Base-by-base conservation (phyloP, 1,140 invertebrate genomes). In the Arion vulgaris region DNA sequence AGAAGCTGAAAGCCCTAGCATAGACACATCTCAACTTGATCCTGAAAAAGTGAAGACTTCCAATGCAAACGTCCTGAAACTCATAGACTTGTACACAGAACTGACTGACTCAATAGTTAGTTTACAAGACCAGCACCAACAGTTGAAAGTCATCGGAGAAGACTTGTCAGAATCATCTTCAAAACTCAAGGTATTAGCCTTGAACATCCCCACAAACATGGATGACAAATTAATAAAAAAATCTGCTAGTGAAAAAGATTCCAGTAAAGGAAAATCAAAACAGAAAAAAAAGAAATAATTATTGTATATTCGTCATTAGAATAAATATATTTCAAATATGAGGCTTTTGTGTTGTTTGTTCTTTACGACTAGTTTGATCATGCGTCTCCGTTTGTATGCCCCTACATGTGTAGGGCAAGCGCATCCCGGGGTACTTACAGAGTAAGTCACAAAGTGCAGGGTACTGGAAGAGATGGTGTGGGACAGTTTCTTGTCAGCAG, bases 201-300 rank as follows among this genome's bases (percentile, higher is more conserved):
- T 32, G 62, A 66, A 23, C 28, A 32, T 66, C 32, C 32, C 62
- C 11, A 32, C 28, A 7, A 28, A 66, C 32, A 23, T 32, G 32
- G 28, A 32, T 32, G n/a, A 7, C 11, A 66, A 32, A 66, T 4
- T 23, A 23, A 57, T 19, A n/a, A 23, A 23, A 4, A n/a, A 23
- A 5, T 57, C 53, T 5, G 53, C 26, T 19, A 57, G 53, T n/a
- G 53, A n/a, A n/a, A 57, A 57, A 57, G 23, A 23, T 19, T 5
- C 53, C 5, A 57, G 53, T 23, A 66, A 66, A 34, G 28, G 62
- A 28, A 66, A 66, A 66, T 32, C 62, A 7, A 66, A 66, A 32
- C 62, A 66, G 62, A 66, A 66, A 23, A 66, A 66, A 28, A 66
- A 32, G 17, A 66, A 66, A 34, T 66, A 28, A 66, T 66, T n/a